These are phyloP conservation scores for Harpegnathos saltator DNA, from an alignment of 1,140 invertebrate species.

Conservation along the genomic window DNA sequence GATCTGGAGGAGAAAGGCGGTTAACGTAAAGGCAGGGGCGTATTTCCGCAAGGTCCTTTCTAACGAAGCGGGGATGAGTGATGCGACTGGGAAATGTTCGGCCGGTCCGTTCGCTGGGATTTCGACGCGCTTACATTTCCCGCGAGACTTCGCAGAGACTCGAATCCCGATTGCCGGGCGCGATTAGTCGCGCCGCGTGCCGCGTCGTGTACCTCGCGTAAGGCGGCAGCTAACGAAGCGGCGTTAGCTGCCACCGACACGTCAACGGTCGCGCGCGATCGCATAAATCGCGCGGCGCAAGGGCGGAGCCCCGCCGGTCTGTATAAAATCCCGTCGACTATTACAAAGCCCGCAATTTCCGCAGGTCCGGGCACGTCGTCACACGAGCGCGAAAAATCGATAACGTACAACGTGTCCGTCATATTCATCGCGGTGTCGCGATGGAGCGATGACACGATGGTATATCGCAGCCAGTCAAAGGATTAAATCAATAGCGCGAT, in stretches of 20 bases:
- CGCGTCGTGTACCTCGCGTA: neutral
- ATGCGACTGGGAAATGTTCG: too few species aligned
- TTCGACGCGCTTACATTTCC: too few species aligned
- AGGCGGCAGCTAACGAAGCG: neutral
- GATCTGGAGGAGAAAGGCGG: too few species aligned
- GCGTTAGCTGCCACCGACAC: too few species aligned
- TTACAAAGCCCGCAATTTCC: conserved; percentile 45
- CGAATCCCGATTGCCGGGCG: too few species aligned
- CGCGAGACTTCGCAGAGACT: too few species aligned
- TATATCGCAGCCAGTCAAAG: conserved; percentile 43
- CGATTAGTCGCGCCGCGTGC: too few species aligned
- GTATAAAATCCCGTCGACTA: conserved; percentile 43
- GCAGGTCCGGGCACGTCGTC: conserved; percentile 5
- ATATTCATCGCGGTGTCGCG: conserved; percentile 40
- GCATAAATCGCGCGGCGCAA: conserved; percentile 10
- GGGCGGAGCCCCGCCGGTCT: neutral
- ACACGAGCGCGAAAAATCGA: conserved; percentile 51
- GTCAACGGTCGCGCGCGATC: conserved; percentile 11
- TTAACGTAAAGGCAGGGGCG: too few species aligned
- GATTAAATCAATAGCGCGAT: conserved; percentile 47
- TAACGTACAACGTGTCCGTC: conserved; percentile 52
- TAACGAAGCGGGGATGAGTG: too few species aligned
- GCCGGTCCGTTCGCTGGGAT: too few species aligned
- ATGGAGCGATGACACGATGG: conserved; percentile 44
- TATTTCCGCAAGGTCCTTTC: too few species aligned